A percentile compares a stretch with the other conserved stretches of the same genome.
These are phyloP conservation scores for Apogon talboti DNA, from an alignment of 2,797 vertebrate species.

Conservation along the genomic window DNA sequence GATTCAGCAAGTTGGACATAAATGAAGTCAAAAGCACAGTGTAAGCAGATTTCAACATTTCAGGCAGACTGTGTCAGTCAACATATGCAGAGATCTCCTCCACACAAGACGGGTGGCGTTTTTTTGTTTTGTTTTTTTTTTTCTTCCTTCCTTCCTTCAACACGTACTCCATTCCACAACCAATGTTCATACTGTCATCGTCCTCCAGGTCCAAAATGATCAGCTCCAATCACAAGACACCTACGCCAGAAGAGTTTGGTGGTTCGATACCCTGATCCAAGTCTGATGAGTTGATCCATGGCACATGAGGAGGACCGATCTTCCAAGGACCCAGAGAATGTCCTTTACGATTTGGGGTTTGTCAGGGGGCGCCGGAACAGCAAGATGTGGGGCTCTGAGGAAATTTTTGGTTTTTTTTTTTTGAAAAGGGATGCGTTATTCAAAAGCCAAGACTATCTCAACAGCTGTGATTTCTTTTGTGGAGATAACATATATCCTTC, in stretches of 20 bases:
- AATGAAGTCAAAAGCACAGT: conserved; percentile 44
- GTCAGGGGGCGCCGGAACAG: conserved; percentile 82
- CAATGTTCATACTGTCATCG: conserved; percentile 65
- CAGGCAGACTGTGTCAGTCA: conserved; percentile 32
- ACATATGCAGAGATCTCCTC: conserved; percentile 55
- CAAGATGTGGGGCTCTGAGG: conserved; percentile 85
- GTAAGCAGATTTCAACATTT: conserved; percentile 43
- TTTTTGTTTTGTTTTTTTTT: neutral
- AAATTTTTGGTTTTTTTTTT: neutral
- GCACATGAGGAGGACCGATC: conserved; percentile 44
- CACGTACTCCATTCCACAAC: conserved; percentile 46
- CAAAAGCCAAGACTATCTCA: conserved; percentile 1
- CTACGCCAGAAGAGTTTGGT: conserved; percentile 30
- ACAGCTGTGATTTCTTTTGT: neutral
- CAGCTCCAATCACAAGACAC: conserved; percentile 39
- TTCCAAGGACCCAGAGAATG: conserved; percentile 46
- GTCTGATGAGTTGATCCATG: conserved; percentile 38
- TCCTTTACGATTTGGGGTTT: conserved; percentile 61
- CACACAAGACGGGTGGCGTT: conserved; percentile 24
- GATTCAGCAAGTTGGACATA: conserved; percentile 52
- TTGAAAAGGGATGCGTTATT: neutral
- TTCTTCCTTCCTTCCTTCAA: conserved; percentile 34
- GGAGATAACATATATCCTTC: neutral
- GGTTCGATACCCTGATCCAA: conserved; percentile 31
- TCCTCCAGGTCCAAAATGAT: conserved; percentile 62